Evolutionary conservation across 2,888 invertebrate species (phyloP).

Genomic region (Diplolepis rosae): DNA sequence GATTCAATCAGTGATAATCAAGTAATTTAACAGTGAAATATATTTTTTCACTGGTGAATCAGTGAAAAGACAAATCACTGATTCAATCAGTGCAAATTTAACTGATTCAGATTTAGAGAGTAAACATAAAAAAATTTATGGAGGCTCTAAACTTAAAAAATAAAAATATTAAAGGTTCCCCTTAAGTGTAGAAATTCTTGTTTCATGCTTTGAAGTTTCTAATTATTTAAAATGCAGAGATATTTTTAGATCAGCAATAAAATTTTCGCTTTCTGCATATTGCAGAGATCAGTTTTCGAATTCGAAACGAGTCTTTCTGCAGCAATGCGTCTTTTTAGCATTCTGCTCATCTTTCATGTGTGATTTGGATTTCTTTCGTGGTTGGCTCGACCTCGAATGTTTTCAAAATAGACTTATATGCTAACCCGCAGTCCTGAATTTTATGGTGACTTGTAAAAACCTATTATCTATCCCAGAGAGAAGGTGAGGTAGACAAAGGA

Average conservation of each 20-base stretch:
- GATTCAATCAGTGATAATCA: too few relatives aligned
- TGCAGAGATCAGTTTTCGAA: slow-evolving; percentile 45
- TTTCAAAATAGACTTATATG: slow-evolving; percentile 49
- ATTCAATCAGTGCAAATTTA: too few relatives aligned
- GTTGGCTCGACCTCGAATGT: slow-evolving; percentile 42
- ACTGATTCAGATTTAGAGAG: too few relatives aligned
- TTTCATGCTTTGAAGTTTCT: too few relatives aligned
- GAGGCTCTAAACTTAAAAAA: too few relatives aligned
- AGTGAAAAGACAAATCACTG: too few relatives aligned
- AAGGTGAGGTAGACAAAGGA: background rate
- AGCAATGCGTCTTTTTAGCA: slow-evolving; percentile 61
- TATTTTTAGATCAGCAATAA: slow-evolving; percentile 27
- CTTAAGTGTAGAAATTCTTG: too few relatives aligned
- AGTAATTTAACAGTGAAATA: too few relatives aligned
- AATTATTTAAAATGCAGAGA: too few relatives aligned
- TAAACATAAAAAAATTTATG: too few relatives aligned
- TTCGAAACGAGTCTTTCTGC: slow-evolving; percentile 54
- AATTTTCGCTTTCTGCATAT: slow-evolving; percentile 43
- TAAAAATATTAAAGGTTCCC: too few relatives aligned
- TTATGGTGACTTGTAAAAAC: slow-evolving; percentile 1
- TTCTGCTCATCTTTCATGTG: slow-evolving; percentile 54
- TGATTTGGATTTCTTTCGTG: slow-evolving; percentile 50
- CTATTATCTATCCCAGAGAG: background rate
- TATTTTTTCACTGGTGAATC: too few relatives aligned
- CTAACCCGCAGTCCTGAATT: slow-evolving; percentile 34